A percentile compares a stretch with the other conserved stretches of the same genome.
Evolutionary conservation across 2,888 invertebrate species (phyloP).

Genomic region (Pollenia amentaria): DNA sequence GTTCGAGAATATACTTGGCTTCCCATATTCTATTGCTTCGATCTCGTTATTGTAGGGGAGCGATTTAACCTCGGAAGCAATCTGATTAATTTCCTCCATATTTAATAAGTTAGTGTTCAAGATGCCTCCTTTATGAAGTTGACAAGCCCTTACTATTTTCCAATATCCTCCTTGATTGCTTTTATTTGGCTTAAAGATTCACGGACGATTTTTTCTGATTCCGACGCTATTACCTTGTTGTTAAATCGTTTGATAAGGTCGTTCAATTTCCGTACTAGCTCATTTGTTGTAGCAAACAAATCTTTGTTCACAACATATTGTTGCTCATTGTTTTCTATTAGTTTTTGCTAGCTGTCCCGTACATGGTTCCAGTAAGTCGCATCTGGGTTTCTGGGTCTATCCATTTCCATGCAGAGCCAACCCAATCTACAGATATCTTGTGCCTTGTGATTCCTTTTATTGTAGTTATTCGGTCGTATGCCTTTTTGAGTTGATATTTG

Average conservation of each 20-base stretch:
- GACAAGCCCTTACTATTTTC: not conserved
- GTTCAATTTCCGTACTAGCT: not conserved
- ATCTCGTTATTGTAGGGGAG: conserved; percentile 19
- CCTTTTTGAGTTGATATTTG: not conserved
- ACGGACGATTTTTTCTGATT: not conserved
- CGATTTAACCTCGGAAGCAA: conserved; percentile 5
- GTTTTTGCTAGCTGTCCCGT: not conserved
- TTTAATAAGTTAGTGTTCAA: conserved; percentile 2
- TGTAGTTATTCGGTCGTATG: not conserved
- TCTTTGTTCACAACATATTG: conserved; percentile 6
- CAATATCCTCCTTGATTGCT: conserved; percentile 1
- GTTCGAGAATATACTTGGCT: conserved; percentile 23
- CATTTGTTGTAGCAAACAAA: not conserved
- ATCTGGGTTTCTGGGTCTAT: not conserved
- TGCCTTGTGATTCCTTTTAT: not conserved
- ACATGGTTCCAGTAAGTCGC: not conserved
- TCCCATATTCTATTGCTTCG: conserved; percentile 4
- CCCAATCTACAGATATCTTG: not conserved
- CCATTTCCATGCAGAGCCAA: not conserved
- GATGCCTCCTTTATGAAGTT: conserved; percentile 3
- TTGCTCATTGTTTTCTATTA: not conserved
- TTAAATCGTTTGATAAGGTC: not conserved
- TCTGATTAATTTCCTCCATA: conserved; percentile 7
- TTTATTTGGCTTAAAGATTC: not conserved
- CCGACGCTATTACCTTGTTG: not conserved